These are phyloP conservation scores for Regulus satrapa DNA, from an alignment of 2,113 vertebrate species.

Conservation along the genomic window DNA sequence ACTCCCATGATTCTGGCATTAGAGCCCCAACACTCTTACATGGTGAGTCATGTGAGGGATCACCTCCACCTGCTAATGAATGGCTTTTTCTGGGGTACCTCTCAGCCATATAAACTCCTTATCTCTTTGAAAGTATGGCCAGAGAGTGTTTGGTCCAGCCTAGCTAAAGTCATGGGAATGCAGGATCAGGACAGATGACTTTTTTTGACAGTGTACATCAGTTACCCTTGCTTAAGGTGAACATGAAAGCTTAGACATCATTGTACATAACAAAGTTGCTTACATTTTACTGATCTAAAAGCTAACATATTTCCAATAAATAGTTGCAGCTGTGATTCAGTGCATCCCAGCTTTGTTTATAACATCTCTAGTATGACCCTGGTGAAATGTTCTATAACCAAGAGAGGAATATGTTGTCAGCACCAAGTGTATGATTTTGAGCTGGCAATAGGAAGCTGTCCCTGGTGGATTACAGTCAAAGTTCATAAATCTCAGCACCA, in stretches of 20 bases:
- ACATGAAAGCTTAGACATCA: not conserved
- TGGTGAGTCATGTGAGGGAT: not conserved
- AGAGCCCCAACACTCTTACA: accelerated
- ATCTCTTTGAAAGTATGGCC: not conserved
- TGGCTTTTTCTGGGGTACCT: not conserved
- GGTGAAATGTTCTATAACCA: not conserved
- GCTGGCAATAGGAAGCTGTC: not conserved
- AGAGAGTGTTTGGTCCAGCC: not conserved
- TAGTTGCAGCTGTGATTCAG: not conserved
- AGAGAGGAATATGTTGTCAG: not conserved
- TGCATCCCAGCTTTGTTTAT: not conserved
- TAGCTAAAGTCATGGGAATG: not conserved
- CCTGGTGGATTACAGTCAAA: not conserved
- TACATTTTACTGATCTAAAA: not conserved
- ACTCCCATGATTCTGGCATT: not conserved
- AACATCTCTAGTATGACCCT: not conserved
- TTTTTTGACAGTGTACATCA: not conserved
- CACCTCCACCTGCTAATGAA: not conserved
- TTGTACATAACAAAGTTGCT: not conserved
- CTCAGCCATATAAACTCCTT: not conserved
- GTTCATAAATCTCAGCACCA: not conserved
- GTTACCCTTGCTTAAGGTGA: not conserved
- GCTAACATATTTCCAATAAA: not conserved
- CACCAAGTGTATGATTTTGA: not conserved
- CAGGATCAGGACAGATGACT: not conserved